phyloP scores from a whole-genome alignment of 2,888 invertebrate genomes.

The Chydorus sphaericus region DNA sequence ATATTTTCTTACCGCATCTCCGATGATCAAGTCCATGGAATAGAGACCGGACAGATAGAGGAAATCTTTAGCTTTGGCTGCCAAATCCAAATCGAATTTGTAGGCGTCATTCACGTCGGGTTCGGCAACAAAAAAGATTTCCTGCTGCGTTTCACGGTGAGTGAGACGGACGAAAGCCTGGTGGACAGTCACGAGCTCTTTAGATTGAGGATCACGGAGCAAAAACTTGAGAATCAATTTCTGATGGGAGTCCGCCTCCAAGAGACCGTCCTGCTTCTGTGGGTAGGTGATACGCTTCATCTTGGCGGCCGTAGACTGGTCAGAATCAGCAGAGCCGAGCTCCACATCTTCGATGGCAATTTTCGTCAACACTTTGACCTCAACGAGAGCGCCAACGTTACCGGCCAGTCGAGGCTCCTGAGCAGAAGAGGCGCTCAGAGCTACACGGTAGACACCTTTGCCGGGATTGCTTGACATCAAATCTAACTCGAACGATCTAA shows the following conservation, averaged over 20 bases:
- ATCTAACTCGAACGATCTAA: conserved; percentile 55
- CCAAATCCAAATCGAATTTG: conserved; percentile 82
- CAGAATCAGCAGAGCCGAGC: conserved; percentile 76
- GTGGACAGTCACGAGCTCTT: conserved; percentile 37
- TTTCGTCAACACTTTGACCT: conserved; percentile 55
- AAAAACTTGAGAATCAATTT: conserved; percentile 68
- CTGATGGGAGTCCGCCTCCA: conserved; percentile 81
- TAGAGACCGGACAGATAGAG: conserved; percentile 60
- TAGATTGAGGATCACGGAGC: conserved; percentile 50
- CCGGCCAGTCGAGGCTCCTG: conserved; percentile 40
- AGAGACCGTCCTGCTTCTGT: conserved; percentile 45
- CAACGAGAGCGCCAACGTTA: conserved; percentile 38
- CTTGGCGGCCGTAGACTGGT: conserved; percentile 70
- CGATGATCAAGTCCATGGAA: conserved; percentile 67
- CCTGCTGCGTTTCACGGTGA: conserved; percentile 39
- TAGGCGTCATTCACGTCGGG: conserved; percentile 49
- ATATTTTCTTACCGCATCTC: too few relatives aligned
- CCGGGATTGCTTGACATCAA: conserved; percentile 59
- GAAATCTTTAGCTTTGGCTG: conserved; percentile 62
- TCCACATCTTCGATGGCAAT: conserved; percentile 63
- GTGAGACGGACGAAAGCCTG: conserved; percentile 74
- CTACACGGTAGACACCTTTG: conserved; percentile 71
- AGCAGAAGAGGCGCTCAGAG: conserved; percentile 50
- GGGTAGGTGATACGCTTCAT: conserved; percentile 52
- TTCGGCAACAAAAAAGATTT: conserved; percentile 88